These are phyloP conservation scores for Remorina albescens DNA, from an alignment of 2,797 vertebrate genomes.

Conservation along the genomic window DNA sequence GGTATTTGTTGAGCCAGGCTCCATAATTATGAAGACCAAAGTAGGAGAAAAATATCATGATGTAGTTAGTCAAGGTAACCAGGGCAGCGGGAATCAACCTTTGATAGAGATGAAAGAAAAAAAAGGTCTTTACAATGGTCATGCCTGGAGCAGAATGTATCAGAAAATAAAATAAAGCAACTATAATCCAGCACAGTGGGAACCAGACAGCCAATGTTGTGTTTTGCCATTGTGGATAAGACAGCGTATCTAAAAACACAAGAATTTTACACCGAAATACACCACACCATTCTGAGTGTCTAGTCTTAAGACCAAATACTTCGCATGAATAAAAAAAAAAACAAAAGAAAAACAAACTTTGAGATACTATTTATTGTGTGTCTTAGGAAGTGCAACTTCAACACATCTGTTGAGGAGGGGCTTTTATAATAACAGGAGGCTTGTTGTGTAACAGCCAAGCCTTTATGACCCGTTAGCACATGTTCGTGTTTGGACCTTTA, in stretches of 20 bases:
- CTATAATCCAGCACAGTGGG: slow-evolving; percentile 25
- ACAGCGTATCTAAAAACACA: slow-evolving; percentile 21
- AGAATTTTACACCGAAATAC: background rate
- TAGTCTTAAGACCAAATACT: background rate
- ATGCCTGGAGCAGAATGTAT: background rate
- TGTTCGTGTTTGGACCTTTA: slow-evolving; percentile 34
- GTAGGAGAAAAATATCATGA: slow-evolving; percentile 79
- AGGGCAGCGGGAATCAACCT: slow-evolving; percentile 83
- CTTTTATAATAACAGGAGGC: background rate
- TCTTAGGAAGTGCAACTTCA: background rate
- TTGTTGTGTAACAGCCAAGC: slow-evolving; percentile 49
- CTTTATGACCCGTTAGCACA: slow-evolving; percentile 55
- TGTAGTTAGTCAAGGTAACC: slow-evolving; percentile 76
- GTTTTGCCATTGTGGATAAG: slow-evolving; percentile 57
- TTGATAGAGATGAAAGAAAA: slow-evolving; percentile 33
- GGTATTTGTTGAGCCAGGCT: slow-evolving; percentile 82
- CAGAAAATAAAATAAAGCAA: background rate
- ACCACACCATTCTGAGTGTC: background rate
- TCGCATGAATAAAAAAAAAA: too few relatives aligned
- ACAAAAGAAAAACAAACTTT: background rate
- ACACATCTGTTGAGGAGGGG: background rate
- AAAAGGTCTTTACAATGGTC: background rate
- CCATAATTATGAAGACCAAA: slow-evolving; percentile 74
- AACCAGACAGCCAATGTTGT: slow-evolving; percentile 44
- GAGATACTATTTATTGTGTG: background rate